Evolutionary conservation across 2,888 invertebrate genomes (phyloP).

Genomic region (Plemyria rubiginata): DNA sequence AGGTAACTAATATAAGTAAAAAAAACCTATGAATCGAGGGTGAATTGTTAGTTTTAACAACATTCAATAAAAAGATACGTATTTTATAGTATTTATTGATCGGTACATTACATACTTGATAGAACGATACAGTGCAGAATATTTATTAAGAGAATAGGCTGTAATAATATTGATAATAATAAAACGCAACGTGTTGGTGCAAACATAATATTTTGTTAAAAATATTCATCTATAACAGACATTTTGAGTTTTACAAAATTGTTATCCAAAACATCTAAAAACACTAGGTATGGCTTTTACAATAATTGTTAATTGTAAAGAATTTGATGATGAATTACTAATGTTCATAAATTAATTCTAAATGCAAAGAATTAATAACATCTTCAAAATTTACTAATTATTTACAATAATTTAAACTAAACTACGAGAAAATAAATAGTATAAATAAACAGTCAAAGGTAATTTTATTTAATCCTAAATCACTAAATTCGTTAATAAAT

Average conservation of each 20-base stretch:
- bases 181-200: neutral
- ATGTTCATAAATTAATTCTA: constrained; percentile 18
- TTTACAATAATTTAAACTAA: constrained; percentile 68
- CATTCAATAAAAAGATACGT: neutral
- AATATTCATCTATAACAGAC: neutral
- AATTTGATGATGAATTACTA: constrained; percentile 8
- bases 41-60: too few species aligned
- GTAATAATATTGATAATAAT: neutral
- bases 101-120: constrained; percentile 31
- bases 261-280: constrained; percentile 5
- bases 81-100: constrained; percentile 12
- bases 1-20: too few species aligned
- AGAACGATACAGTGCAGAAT: constrained; percentile 17
- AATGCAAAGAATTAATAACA: constrained; percentile 29
- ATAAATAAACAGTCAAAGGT: constrained; percentile 75
- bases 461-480: constrained; percentile 37
- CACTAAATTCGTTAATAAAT: constrained; percentile 39
- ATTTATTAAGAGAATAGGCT: neutral
- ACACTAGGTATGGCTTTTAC: constrained; percentile 28
- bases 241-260: constrained; percentile 2
- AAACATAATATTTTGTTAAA: neutral
- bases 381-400: constrained; percentile 64
- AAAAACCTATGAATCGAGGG: too few species aligned
- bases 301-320: constrained; percentile 2
- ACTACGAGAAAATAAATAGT: constrained; percentile 72